These are phyloP conservation scores for Cremastobaeus sp. DNA, from an alignment of 2,888 invertebrate species.

Conservation along the genomic window DNA sequence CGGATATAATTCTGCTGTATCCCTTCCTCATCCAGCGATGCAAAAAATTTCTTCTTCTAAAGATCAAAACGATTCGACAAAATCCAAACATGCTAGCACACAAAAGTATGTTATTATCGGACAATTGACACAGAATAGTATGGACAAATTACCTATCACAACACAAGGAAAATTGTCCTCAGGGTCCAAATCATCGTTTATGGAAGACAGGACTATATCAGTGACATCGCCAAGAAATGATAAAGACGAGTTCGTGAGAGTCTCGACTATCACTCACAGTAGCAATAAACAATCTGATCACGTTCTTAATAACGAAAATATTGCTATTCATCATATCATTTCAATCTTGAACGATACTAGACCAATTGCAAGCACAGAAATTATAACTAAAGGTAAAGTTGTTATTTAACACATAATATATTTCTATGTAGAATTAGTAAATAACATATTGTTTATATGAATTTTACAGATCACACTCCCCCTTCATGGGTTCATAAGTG, in stretches of 20 bases:
- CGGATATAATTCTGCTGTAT: slow-evolving; percentile 33
- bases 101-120: slow-evolving; percentile 65
- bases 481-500: slow-evolving; percentile 71
- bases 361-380: slow-evolving; percentile 63
- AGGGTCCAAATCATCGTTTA: slow-evolving; percentile 64
- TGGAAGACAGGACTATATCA: slow-evolving; percentile 77
- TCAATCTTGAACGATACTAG: slow-evolving; percentile 77
- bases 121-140: slow-evolving; percentile 37
- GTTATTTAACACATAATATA: background rate
- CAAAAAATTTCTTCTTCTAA: slow-evolving; percentile 46
- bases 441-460: background rate
- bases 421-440: background rate
- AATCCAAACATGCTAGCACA: slow-evolving; percentile 55
- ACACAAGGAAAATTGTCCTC: slow-evolving; percentile 61
- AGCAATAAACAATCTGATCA: slow-evolving; percentile 74
- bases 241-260: slow-evolving; percentile 74
- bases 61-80: slow-evolving; percentile 41
- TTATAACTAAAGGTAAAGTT: slow-evolving; percentile 62
- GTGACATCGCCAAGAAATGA: slow-evolving; percentile 65
- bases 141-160: slow-evolving; percentile 35
- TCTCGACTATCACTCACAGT: slow-evolving; percentile 74
- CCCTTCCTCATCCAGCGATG: slow-evolving; percentile 20
- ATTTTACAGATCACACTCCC: slow-evolving; percentile 52
- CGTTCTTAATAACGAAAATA: slow-evolving; percentile 73
- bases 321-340: slow-evolving; percentile 79